Evolutionary conservation across 1,140 invertebrate genomes (phyloP).

Genomic region (Macrobrachium rosenbergii): DNA sequence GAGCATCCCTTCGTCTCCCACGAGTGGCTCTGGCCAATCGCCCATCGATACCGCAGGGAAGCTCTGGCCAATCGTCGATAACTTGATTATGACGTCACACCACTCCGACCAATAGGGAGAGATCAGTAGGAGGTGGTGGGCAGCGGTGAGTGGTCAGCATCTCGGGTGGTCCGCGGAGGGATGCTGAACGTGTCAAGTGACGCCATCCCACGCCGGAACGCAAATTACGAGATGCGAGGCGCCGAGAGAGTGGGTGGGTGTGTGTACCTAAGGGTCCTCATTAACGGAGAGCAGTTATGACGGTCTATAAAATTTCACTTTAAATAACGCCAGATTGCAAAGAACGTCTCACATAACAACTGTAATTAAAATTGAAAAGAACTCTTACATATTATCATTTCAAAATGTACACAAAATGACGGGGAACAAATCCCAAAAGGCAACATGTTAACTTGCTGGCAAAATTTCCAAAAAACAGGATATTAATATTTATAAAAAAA

Average conservation of each 20-base stretch:
- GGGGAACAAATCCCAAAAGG: no score
- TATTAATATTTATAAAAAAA: no score
- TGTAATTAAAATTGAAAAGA: no score
- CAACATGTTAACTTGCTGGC: no score
- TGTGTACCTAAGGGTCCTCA: no score
- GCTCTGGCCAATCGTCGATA: neutral
- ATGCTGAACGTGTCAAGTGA: neutral
- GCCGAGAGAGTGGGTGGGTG: neutral
- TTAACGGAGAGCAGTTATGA: no score
- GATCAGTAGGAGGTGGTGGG: neutral
- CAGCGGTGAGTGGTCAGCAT: constrained; percentile 17
- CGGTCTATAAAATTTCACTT: no score
- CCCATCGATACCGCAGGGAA: neutral
- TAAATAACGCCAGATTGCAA: no score
- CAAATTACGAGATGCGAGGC: neutral
- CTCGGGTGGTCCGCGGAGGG: neutral
- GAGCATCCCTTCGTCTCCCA: neutral
- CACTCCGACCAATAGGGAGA: neutral
- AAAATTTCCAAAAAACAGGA: no score
- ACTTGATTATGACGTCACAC: constrained; percentile 3
- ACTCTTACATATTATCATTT: no score
- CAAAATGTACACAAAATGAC: no score
- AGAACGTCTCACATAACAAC: no score
- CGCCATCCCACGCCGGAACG: neutral
- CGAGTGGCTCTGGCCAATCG: neutral